Evolutionary conservation across 2,797 vertebrate genomes (phyloP).

Genomic region (Pipistrellus pipistrellus): DNA sequence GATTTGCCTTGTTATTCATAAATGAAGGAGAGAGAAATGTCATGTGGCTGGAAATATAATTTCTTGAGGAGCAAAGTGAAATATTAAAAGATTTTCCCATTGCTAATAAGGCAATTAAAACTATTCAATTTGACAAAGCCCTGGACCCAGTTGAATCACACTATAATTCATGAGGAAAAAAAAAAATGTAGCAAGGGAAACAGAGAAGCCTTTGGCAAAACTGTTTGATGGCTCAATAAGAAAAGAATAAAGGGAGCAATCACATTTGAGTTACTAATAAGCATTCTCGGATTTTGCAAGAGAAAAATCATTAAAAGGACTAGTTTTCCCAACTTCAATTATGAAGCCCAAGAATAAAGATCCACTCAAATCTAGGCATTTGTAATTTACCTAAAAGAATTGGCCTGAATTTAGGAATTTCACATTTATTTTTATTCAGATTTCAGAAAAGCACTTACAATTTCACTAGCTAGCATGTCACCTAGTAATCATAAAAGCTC

Average conservation of each 20-base stretch:
- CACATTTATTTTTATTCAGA: constrained; percentile 56
- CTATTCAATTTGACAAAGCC: constrained; percentile 80
- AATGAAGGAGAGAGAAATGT: constrained; percentile 71
- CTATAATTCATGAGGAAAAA: constrained; percentile 67
- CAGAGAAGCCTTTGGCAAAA: constrained; percentile 73
- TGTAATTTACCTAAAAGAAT: constrained; percentile 51
- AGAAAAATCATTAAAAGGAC: constrained; percentile 71
- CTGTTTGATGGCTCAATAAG: constrained; percentile 78
- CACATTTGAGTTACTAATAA: constrained; percentile 76
- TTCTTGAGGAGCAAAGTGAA: constrained; percentile 76
- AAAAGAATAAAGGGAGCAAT: constrained; percentile 72
- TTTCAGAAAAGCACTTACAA: constrained; percentile 15
- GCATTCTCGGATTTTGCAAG: constrained; percentile 72
- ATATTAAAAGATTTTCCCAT: constrained; percentile 82
- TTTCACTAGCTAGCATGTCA: constrained; percentile 10
- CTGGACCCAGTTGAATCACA: constrained; percentile 71
- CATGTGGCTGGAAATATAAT: constrained; percentile 56
- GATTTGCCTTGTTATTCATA: constrained; percentile 60
- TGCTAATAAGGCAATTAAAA: constrained; percentile 85
- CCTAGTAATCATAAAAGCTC: constrained; percentile 48
- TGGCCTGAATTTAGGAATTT: constrained; percentile 39
- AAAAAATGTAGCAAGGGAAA: constrained; percentile 71
- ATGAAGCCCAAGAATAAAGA: constrained; percentile 62
- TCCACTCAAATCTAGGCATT: constrained; percentile 46
- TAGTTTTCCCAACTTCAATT: constrained; percentile 67